These are phyloP conservation scores for Frankliniella fusca DNA, from an alignment of 2,888 invertebrate species.

Conservation along the genomic window DNA sequence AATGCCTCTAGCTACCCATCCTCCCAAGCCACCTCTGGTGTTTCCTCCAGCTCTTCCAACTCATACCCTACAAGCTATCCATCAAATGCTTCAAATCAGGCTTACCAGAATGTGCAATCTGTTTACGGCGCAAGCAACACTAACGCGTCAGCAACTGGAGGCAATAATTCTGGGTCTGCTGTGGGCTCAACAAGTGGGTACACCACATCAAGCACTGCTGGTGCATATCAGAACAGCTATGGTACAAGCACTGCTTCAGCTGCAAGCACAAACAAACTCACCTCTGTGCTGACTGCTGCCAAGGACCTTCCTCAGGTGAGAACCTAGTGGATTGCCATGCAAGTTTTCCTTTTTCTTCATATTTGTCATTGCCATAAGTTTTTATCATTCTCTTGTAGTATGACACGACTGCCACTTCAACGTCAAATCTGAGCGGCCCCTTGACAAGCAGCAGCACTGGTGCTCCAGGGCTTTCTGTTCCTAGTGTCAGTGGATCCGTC, in stretches of 20 bases:
- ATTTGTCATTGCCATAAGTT: background rate
- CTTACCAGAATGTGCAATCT: constrained; percentile 29
- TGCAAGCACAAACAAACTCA: constrained; percentile 39
- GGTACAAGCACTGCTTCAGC: constrained; percentile 37
- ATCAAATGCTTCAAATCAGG: constrained; percentile 31
- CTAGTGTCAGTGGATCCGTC: constrained; percentile 32
- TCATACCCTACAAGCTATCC: constrained; percentile 29
- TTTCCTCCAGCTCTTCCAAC: background rate
- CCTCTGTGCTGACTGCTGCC: constrained; percentile 38
- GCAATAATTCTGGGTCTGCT: constrained; percentile 34
- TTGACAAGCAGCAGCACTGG: constrained; percentile 35
- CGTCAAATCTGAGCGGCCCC: constrained; percentile 37
- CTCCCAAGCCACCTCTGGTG: constrained; percentile 31
- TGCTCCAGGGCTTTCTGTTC: constrained; percentile 32
- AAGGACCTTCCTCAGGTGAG: constrained; percentile 40
- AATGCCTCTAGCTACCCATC: constrained; percentile 39
- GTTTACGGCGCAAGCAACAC: constrained; percentile 18
- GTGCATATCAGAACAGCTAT: constrained; percentile 42
- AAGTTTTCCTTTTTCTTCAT: background rate
- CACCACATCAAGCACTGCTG: constrained; percentile 28
- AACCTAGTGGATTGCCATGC: background rate
- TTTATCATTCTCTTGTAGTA: constrained; percentile 34
- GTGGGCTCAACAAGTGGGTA: constrained; percentile 29
- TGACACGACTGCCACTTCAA: constrained; percentile 38
- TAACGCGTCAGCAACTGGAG: constrained; percentile 34